Conservation (phyloP, 53 echinoderm and acorn worm species). For the Mesocentrotus franciscanus region DNA sequence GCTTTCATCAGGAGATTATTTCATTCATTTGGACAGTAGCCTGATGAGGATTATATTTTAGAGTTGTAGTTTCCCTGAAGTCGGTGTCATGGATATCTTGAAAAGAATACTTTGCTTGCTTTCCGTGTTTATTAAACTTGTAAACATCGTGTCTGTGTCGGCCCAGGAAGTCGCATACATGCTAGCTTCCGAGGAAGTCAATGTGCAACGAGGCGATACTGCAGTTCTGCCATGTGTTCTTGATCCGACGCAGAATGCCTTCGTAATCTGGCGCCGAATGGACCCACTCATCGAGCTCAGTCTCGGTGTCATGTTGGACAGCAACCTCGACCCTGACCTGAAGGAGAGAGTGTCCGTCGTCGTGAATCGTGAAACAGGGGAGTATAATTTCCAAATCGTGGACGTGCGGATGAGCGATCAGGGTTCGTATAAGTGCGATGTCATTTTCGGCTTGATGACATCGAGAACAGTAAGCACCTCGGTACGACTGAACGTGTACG, state of each 20-base stretch:
- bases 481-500: conserved; percentile 28
- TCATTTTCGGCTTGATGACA: conserved; percentile 39
- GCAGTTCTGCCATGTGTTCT: conserved; percentile 54
- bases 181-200: conserved; percentile 19
- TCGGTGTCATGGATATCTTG: neutral
- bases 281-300: conserved; percentile 41
- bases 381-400: conserved; percentile 54
- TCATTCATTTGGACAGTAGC: neutral
- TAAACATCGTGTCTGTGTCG: neutral
- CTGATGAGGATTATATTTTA: neutral
- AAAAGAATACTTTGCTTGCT: neutral
- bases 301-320: conserved; percentile 62
- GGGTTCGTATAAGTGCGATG: conserved; percentile 48
- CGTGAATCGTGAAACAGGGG: conserved; percentile 18
- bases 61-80: neutral
- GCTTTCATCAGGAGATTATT: neutral
- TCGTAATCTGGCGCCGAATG: conserved; percentile 52
- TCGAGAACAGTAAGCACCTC: neutral
- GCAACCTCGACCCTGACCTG: conserved; percentile 17
- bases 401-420: neutral
- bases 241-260: conserved; percentile 49
- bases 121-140: neutral
- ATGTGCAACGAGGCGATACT: conserved; percentile 30
- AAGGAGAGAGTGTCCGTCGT: conserved; percentile 31
- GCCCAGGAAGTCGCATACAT: conserved; percentile 25